phyloP scores from a whole-genome alignment of 2,797 vertebrate species.

The Coracias cyanogaster region DNA sequence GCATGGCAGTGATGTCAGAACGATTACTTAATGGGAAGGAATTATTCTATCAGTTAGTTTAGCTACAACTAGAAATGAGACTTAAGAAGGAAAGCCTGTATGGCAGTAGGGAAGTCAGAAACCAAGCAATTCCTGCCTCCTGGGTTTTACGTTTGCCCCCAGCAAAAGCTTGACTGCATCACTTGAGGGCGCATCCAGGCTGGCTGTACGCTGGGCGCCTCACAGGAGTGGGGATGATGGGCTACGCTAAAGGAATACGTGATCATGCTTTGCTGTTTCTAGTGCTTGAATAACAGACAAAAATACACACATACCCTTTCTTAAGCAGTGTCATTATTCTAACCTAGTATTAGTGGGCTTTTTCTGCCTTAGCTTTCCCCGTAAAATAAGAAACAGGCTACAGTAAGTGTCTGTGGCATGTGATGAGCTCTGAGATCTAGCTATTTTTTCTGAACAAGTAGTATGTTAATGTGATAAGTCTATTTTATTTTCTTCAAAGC shows the following conservation, averaged over 20 bases:
- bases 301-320: not conserved
- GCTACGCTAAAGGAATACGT: fast-evolving
- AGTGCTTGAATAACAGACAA: not conserved
- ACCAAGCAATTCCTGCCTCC: not conserved
- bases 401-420: not conserved
- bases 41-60: not conserved
- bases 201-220: not conserved
- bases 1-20: not conserved
- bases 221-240: not conserved
- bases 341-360: fast-evolving
- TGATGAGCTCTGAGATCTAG: not conserved
- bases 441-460: not conserved
- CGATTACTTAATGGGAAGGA: not conserved
- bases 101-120: not conserved
- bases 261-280: not conserved
- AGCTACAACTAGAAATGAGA: not conserved
- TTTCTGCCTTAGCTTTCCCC: not conserved
- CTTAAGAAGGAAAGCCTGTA: not conserved
- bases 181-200: not conserved
- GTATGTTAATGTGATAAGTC: not conserved
- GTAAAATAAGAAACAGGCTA: not conserved
- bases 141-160: not conserved
- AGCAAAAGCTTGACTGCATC: not conserved
- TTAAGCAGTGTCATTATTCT: not conserved
- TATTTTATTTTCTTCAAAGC: not conserved